Percentiles rank a stretch among this genome's conserved stretches.
Conservation (phyloP, 2,888 invertebrate species). For the Escarpia spicata region DNA sequence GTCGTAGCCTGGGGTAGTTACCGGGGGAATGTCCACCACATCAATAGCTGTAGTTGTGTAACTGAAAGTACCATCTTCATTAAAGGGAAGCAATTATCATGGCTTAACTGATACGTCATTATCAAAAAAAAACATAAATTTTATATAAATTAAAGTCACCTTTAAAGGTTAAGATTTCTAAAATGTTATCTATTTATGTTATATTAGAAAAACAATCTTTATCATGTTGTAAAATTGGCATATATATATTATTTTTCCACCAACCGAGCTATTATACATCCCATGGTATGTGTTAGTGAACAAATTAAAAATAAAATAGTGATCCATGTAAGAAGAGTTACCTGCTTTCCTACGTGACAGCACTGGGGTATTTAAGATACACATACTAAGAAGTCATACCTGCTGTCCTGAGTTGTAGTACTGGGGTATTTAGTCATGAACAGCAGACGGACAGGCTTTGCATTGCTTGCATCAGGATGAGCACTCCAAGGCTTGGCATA, state of each 20-base stretch:
- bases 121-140: too few relatives aligned
- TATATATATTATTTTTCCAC: too few relatives aligned
- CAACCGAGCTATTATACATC: too few relatives aligned
- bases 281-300: too few relatives aligned
- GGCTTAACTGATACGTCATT: too few relatives aligned
- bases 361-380: slow-evolving; percentile 52
- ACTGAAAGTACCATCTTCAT: background rate
- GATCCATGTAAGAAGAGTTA: background rate
- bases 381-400: background rate
- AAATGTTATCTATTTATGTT: too few relatives aligned
- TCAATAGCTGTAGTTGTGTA: slow-evolving; percentile 24
- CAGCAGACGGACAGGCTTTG: slow-evolving; percentile 68
- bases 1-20: slow-evolving; percentile 69
- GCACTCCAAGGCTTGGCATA: slow-evolving; percentile 79
- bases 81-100: background rate
- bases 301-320: too few relatives aligned
- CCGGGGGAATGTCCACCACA: slow-evolving; percentile 8
- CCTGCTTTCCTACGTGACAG: background rate
- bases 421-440: slow-evolving; percentile 64
- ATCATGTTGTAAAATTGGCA: too few relatives aligned
- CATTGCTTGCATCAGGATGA: slow-evolving; percentile 74
- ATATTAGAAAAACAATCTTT: too few relatives aligned
- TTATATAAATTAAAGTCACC: too few relatives aligned
- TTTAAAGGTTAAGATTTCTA: too few relatives aligned
- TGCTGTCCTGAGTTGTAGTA: slow-evolving; percentile 8